Evolutionary conservation across 2,113 vertebrate genomes (phyloP), one percentile per base, ranked within the genome.

Genomic region (Pachyramphus minor): DNA sequence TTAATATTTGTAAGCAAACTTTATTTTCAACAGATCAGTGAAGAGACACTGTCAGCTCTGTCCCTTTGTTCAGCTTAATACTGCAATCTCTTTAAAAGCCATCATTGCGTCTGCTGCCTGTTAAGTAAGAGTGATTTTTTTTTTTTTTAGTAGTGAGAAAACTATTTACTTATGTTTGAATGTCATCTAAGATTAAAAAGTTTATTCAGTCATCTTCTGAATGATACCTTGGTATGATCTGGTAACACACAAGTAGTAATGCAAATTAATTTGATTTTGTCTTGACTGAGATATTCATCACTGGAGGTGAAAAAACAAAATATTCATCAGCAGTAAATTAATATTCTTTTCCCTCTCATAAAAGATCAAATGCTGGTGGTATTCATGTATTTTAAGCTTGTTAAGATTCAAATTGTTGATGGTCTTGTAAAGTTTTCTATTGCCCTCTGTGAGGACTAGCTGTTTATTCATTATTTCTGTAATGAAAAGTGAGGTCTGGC

Each of bases 161-260:
- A 76, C 33, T 72, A 60, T 96, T 94, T 90, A 44, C 85, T 86
- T 80, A 24, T 49, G 31, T 84, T 94, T 95, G 72, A 93, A 89
- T 94, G 83, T 85, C 80, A 82, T 72, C 69, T 52, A 12, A 93
- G 89, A 96, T 89, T 72, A 94, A 96, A 89, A 95, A 95, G n/a
- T 83, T 85, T 72, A 94, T 94, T 96, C 69, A 84, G 60, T 94
- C 95, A 52, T 72, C 66, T 95, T 71, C 55, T 69, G 87, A 88
- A 64, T 58, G 50, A 68, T 92, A 63, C 82, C 89, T 93, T 23
- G 3, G 35, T 79, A 42, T 86, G 85, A 68, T 80, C 42, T 84
- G 79, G 59, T 92, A 89, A 50, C 67, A 62, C 44, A n/a, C 63
- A n/a, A 50, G 42, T 45, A 56, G 77, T 92, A 84, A 84, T 20